These are phyloP conservation scores for Luidia sarsii DNA, from an alignment of 53 echinoderm and acorn worm genomes.

Conservation along the genomic window DNA sequence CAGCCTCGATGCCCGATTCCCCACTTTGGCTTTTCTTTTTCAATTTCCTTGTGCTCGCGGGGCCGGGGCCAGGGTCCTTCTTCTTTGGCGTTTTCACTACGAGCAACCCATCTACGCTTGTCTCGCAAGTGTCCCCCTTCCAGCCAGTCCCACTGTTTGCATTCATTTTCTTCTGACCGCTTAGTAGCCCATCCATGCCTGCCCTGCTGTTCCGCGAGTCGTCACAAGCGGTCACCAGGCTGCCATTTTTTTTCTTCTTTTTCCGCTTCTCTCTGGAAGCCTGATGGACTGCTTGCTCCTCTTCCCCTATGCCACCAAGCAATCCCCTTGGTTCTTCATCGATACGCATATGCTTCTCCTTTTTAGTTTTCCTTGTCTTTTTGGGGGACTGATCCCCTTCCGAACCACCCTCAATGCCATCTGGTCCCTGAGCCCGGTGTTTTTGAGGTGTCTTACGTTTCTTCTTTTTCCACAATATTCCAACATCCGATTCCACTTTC, in stretches of 20 bases:
- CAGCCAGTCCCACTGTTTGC: background rate
- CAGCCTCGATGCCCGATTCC: background rate
- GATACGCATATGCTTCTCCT: no score
- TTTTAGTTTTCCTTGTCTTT: background rate
- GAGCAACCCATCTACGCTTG: background rate
- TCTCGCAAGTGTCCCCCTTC: background rate
- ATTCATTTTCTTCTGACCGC: background rate
- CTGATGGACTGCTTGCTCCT: background rate
- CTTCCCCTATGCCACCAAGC: background rate
- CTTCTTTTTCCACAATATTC: background rate
- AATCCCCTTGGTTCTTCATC: background rate
- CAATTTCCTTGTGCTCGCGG: background rate
- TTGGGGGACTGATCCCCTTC: background rate
- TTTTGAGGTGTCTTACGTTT: background rate
- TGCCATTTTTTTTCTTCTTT: slow-evolving; percentile 27
- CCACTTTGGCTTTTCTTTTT: slow-evolving; percentile 39
- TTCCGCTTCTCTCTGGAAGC: background rate
- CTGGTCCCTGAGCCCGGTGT: no score
- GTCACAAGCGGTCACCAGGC: no score
- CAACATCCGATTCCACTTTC: background rate
- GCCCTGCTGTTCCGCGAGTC: no score
- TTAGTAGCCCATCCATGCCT: no score
- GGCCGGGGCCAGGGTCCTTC: background rate
- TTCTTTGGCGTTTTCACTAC: background rate
- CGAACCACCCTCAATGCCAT: background rate